Evolutionary conservation across 2,888 invertebrate species (phyloP), one percentile per base, ranked within the genome.

Genomic region (Lasioglossum marginatum): DNA sequence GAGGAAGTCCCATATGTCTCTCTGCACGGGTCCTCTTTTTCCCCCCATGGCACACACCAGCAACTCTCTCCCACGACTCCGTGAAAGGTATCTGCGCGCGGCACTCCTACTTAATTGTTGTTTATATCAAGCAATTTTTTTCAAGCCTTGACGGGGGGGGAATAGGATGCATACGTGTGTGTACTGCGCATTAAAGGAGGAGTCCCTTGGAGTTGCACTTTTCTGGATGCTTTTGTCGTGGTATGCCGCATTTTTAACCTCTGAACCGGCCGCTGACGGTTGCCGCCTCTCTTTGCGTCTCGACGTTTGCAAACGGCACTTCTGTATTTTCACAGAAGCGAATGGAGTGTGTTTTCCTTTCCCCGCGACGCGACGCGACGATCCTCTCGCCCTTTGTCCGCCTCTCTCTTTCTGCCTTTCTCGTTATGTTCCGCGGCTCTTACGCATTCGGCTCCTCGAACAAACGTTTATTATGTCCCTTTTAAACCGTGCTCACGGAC

Each of bases 31-130:
- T 68, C 72, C 81, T 77, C 83, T 80, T 73, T 79, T 70, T 60
- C 68, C 48, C 71, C 16, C 16, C 5, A 31, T 76, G 68, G 73
- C 68, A 43, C 71, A 52, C 77, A 66, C 60, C 40, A n/a, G 79
- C 74, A 73, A 86, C 83, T 88, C 86, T 92, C 87, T 92, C 92
- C 91, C 92, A 92, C 90, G 91, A 83, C 87, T 83, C 83, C 90
- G 85, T 80, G 85, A 91, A 86, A 88, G 84, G 85, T 82, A 85
- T 83, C 81, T 16, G 45, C 45, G 45, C 34, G 31, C 57, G 86
- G 89, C 88, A 88, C 90, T 88, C 89, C 88, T 85, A 86, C 86
- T 84, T 88, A 87, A 91, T 91, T 89, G 86, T 87, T 90, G 89
- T 91, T 91, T 90, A 87, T 88, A 86, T 87, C 90, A 85, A 77